Base-by-base conservation (phyloP, 2,113 vertebrate genomes). In the Daboia siamensis region DNA sequence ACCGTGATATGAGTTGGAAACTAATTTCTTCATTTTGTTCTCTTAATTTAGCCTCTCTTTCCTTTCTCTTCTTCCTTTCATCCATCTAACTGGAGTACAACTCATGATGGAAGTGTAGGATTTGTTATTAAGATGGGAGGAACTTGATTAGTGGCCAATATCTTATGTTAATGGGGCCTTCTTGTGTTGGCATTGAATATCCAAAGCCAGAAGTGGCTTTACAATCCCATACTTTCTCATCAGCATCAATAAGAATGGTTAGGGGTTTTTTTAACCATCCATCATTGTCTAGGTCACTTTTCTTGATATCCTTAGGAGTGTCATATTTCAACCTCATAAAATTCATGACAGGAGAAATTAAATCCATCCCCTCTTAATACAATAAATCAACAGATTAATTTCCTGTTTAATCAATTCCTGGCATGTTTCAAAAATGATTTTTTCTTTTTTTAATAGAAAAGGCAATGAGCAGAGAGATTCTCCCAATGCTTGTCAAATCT, bases 371-470 rank as follows among this genome's bases (percentile, higher is more conserved):
- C 29, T 56, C 87, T 92, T 89, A 90, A 46, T 6, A 12, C 26
- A 90, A 90, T 89, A 88, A 1, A 91, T 44, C 91, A 88, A 90
- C 61, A 48, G 57, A 95, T 93, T 95, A 90, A 94, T 95, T 95
- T 94, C 95, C 90, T 92, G 55, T 93, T 94, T 92, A 90, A 97
- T 95, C 95, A 94, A 94, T 96, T 96, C 94, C 0, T 93, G 57
- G 3, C 0, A 48, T 55, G 54, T 90, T n/a, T 91, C 94, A 93
- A 89, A 92, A 95, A 89, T 48, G 48, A 46, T 29, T 93, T 84
- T 93, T 55, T 92, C 13, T 24, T 15, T 24, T 56, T 39, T 89
- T 20, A 86, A 90, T 21, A 87, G 52, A 90, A 90, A 93, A 92
- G 1, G 11, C 90, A 92, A 7, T 84, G 86, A 94, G 88, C 80